Conservation (phyloP, 2,888 invertebrate genomes). For the Aleiodes alternator region DNA sequence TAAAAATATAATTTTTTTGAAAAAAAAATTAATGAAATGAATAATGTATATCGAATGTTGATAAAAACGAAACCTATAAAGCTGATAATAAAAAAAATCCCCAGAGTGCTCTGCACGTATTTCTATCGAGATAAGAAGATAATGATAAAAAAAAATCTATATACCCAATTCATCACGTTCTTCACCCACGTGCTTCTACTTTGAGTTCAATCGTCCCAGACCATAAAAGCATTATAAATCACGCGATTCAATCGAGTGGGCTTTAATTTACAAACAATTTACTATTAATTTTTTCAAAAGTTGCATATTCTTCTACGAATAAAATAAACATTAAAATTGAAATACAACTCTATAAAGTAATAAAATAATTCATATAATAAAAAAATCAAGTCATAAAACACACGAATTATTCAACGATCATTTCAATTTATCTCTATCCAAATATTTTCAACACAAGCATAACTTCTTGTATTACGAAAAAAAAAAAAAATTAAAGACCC, state of each 20-base stretch:
- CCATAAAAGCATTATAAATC: slow-evolving; percentile 29
- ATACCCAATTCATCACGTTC: slow-evolving; percentile 9
- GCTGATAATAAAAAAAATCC: slow-evolving; percentile 17
- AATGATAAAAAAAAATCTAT: slow-evolving; percentile 3
- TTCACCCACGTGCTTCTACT: slow-evolving; percentile 21
- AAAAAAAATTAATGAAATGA: slow-evolving; percentile 29
- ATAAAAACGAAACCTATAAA: slow-evolving; percentile 50
- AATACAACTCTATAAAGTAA: background rate
- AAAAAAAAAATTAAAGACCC: background rate
- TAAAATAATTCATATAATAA: background rate
- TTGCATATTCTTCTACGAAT: slow-evolving; percentile 32
- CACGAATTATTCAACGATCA: background rate
- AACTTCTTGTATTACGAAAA: slow-evolving; percentile 27
- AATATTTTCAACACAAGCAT: background rate
- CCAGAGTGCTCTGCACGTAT: slow-evolving; percentile 28
- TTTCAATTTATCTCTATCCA: background rate
- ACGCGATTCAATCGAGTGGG: slow-evolving; percentile 23
- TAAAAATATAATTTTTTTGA: slow-evolving; percentile 55
- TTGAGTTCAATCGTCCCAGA: slow-evolving; percentile 8
- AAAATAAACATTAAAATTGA: slow-evolving; percentile 22
- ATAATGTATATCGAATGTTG: slow-evolving; percentile 44
- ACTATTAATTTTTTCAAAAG: background rate
- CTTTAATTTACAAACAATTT: slow-evolving; percentile 26
- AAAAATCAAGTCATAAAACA: background rate
- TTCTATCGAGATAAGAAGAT: background rate